phyloP scores from a whole-genome alignment of 1,140 invertebrate species.

The Thalassaphorura encarpata region DNA sequence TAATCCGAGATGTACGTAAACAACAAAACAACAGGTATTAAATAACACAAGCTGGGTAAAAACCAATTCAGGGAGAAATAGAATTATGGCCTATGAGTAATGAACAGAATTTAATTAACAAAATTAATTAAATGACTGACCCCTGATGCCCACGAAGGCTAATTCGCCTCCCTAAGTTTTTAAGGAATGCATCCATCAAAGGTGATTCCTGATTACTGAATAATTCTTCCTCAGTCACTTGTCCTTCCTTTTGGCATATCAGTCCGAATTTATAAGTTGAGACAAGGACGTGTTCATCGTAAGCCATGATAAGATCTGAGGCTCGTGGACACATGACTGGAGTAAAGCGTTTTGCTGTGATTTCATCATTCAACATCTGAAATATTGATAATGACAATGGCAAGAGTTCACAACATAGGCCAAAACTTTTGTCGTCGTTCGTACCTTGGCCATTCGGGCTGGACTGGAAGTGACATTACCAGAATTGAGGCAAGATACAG shows the following conservation, averaged over 20 bases:
- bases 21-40: too few relatives aligned
- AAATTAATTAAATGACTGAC: conserved; percentile 40
- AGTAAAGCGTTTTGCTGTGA: conserved; percentile 71
- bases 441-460: too few relatives aligned
- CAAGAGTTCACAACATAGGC: too few relatives aligned
- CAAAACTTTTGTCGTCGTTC: too few relatives aligned
- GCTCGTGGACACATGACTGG: conserved; percentile 75
- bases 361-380: conserved; percentile 76
- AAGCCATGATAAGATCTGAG: conserved; percentile 78
- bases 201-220: conserved; percentile 82
- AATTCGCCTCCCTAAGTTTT: conserved; percentile 74
- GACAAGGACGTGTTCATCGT: conserved; percentile 93
- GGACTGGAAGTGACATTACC: too few relatives aligned
- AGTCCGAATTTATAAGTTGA: conserved; percentile 96
- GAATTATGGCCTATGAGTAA: too few relatives aligned
- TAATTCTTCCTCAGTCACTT: conserved; percentile 89
- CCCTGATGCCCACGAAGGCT: conserved; percentile 86
- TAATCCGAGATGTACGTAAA: too few relatives aligned
- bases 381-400: too few relatives aligned
- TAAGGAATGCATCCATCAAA: conserved; percentile 84
- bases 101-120: too few relatives aligned
- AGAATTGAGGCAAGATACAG: too few relatives aligned
- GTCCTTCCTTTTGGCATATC: conserved; percentile 86
- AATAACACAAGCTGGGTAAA: too few relatives aligned
- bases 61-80: too few relatives aligned